These are phyloP conservation scores for Phainopepla nitens DNA, from an alignment of 2,113 vertebrate species.

Conservation along the genomic window DNA sequence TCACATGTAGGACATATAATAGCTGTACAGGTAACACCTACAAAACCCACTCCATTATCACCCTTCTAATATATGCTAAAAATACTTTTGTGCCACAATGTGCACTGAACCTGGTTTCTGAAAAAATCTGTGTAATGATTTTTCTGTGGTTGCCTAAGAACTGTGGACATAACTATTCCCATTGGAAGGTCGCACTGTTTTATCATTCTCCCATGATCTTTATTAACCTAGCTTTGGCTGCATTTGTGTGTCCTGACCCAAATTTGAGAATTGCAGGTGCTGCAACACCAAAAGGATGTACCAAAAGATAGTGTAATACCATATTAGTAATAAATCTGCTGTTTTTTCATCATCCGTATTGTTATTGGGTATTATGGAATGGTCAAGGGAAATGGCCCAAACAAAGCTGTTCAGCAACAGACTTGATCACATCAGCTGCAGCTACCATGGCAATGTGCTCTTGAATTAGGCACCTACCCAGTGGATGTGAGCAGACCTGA, in stretches of 20 bases:
- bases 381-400: background rate
- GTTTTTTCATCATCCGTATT: background rate
- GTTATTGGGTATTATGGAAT: background rate
- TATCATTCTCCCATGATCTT: background rate
- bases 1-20: background rate
- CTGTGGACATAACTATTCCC: background rate
- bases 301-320: background rate
- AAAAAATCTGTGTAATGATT: background rate
- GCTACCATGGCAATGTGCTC: background rate
- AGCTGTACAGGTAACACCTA: background rate
- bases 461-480: slow-evolving; percentile 6
- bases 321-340: background rate
- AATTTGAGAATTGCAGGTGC: background rate
- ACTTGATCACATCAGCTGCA: background rate
- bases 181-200: background rate
- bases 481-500: background rate
- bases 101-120: background rate
- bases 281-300: background rate
- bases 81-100: background rate
- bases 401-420: background rate
- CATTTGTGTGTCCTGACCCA: background rate
- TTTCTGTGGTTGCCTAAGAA: background rate
- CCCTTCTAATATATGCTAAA: background rate
- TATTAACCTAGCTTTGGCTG: background rate
- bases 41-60: background rate